Percentiles rank a stretch among this genome's conserved stretches.
These are phyloP conservation scores for Corapipo altera DNA, from an alignment of 2,113 vertebrate species.

Conservation along the genomic window DNA sequence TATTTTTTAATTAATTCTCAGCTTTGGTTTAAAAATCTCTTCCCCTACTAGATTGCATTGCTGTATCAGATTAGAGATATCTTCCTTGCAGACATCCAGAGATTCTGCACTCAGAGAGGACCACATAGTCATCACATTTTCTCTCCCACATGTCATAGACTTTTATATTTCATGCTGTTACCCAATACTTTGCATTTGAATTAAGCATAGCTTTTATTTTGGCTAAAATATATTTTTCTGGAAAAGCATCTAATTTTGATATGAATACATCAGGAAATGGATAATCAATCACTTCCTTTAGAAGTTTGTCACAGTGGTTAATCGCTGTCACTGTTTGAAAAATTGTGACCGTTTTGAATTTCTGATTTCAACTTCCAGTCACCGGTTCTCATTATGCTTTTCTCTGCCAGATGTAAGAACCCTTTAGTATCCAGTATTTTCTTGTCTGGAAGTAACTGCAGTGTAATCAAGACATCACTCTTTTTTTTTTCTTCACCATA, in stretches of 20 bases:
- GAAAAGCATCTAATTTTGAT: slow-evolving; percentile 60
- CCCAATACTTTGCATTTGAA: slow-evolving; percentile 53
- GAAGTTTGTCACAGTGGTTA: slow-evolving; percentile 61
- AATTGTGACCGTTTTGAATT: slow-evolving; percentile 65
- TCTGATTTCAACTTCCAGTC: slow-evolving; percentile 66
- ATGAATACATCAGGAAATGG: slow-evolving; percentile 62
- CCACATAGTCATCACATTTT: not conserved
- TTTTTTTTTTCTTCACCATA: not conserved
- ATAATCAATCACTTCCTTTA: slow-evolving; percentile 59
- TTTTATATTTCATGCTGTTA: slow-evolving; percentile 24
- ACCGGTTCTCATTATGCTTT: slow-evolving; percentile 64
- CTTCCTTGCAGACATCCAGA: not conserved
- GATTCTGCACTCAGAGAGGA: not conserved
- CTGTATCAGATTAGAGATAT: not conserved
- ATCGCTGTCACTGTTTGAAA: slow-evolving; percentile 54
- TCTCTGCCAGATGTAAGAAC: slow-evolving; percentile 65
- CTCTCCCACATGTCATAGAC: not conserved
- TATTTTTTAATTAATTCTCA: not conserved
- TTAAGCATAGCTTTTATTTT: slow-evolving; percentile 53
- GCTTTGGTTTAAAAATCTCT: not conserved
- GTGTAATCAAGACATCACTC: slow-evolving; percentile 18
- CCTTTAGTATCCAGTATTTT: slow-evolving; percentile 26
- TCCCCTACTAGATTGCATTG: not conserved
- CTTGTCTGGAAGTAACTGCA: slow-evolving; percentile 15
- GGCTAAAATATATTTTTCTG: slow-evolving; percentile 47